Percentiles rank a stretch among this genome's conserved stretches.
phyloP scores from a whole-genome alignment of 2,113 vertebrate species.

The Eclectus roratus region DNA sequence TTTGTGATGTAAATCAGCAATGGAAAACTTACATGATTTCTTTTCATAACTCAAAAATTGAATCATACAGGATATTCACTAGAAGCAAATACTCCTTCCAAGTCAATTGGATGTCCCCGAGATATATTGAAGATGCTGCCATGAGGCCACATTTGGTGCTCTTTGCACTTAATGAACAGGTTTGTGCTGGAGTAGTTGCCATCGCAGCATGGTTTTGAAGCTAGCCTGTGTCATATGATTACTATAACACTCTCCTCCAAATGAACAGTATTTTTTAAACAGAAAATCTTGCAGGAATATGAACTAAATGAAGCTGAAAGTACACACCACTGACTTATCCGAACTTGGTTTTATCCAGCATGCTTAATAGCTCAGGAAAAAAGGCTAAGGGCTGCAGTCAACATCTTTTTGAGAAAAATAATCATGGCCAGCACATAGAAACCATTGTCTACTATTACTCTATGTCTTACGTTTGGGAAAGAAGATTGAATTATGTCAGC shows the following conservation, averaged over 20 bases:
- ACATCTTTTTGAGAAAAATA: not conserved
- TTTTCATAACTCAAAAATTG: not conserved
- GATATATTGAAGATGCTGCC: not conserved
- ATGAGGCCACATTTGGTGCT: rapidly evolving
- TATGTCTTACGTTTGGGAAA: not conserved
- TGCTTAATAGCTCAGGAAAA: not conserved
- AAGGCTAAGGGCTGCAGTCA: not conserved
- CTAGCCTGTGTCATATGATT: rapidly evolving
- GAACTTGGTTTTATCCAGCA: not conserved
- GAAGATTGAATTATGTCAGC: not conserved
- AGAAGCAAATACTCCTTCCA: not conserved
- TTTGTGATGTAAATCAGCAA: not conserved
- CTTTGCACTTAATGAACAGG: rapidly evolving
- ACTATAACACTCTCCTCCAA: not conserved
- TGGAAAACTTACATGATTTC: not conserved
- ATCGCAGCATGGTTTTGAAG: rapidly evolving
- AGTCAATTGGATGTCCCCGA: not conserved
- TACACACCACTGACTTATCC: not conserved
- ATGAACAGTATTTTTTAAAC: not conserved
- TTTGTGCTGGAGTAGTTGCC: not conserved
- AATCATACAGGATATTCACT: not conserved
- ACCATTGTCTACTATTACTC: not conserved
- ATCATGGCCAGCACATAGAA: not conserved
- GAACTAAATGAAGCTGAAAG: not conserved
- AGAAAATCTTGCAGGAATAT: not conserved